A percentile compares a stretch with the other conserved stretches of the same genome.
phyloP scores from a whole-genome alignment of 2,797 vertebrate species.

The Strix occidentalis region DNA sequence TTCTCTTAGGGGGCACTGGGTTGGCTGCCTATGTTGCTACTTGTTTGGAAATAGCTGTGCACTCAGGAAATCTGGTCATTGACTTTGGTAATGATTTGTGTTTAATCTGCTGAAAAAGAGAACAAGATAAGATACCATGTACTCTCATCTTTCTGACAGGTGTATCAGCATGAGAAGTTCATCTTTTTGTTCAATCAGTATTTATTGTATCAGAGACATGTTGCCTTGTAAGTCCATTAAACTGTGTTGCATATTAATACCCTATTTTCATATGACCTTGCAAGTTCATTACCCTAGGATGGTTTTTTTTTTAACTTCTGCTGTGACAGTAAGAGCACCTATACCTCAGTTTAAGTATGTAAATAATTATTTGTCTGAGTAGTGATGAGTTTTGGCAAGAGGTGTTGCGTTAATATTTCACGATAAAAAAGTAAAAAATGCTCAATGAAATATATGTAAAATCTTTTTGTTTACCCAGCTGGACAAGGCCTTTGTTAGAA shows the following conservation, averaged over 20 bases:
- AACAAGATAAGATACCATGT: neutral
- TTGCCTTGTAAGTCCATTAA: neutral
- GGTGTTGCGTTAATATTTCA: neutral
- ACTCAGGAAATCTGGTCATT: neutral
- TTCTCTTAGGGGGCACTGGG: neutral
- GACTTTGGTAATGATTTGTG: neutral
- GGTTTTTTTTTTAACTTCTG: neutral
- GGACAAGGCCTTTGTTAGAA: conserved; percentile 36
- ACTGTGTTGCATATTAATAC: neutral
- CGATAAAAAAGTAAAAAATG: neutral
- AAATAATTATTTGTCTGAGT: neutral
- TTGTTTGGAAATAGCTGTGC: neutral
- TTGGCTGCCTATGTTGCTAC: neutral
- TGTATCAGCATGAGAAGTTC: neutral
- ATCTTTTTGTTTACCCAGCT: conserved; percentile 57
- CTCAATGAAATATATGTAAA: conserved; percentile 30
- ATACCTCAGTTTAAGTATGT: neutral
- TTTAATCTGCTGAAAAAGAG: neutral
- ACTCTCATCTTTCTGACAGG: neutral
- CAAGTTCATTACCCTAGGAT: neutral
- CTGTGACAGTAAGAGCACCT: neutral
- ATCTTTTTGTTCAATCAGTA: neutral
- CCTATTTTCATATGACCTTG: neutral
- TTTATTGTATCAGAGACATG: neutral
- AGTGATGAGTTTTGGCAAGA: neutral